phyloP scores from a whole-genome alignment of 2,888 invertebrate species.

The Schizaphis graminum region DNA sequence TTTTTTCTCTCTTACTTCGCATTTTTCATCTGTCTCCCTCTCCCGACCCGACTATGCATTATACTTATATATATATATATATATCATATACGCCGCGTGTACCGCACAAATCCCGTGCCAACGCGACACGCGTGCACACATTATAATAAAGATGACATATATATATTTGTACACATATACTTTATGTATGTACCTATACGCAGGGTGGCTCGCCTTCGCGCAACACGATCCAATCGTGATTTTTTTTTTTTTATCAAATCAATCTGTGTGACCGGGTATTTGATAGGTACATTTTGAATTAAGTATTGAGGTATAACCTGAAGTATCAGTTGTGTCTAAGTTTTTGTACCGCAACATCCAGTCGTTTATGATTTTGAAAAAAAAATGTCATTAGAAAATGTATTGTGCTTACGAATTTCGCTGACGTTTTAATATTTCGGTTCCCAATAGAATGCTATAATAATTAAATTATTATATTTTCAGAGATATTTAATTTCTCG shows the following conservation, averaged over 20 bases:
- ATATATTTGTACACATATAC: not conserved
- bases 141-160: not conserved
- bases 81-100: not conserved
- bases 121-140: not conserved
- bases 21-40: not conserved
- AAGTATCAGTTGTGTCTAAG: not conserved
- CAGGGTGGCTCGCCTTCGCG: not conserved
- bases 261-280: not conserved
- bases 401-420: not conserved
- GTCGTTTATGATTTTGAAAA: not conserved
- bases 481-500: not conserved
- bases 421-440: not conserved
- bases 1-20: not conserved
- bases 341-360: not conserved
- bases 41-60: not conserved
- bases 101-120: constrained; percentile 22
- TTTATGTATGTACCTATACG: no score
- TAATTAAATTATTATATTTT: not conserved
- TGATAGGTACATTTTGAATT: not conserved
- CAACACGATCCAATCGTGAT: not conserved
- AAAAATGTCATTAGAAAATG: not conserved
- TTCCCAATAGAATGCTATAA: not conserved
- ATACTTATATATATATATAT: not conserved
- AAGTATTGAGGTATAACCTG: not conserved
- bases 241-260: not conserved